Evolutionary conservation across 2,797 vertebrate genomes (phyloP), one percentile per base, ranked within the genome.

Genomic region (Centropyge bicolor): DNA sequence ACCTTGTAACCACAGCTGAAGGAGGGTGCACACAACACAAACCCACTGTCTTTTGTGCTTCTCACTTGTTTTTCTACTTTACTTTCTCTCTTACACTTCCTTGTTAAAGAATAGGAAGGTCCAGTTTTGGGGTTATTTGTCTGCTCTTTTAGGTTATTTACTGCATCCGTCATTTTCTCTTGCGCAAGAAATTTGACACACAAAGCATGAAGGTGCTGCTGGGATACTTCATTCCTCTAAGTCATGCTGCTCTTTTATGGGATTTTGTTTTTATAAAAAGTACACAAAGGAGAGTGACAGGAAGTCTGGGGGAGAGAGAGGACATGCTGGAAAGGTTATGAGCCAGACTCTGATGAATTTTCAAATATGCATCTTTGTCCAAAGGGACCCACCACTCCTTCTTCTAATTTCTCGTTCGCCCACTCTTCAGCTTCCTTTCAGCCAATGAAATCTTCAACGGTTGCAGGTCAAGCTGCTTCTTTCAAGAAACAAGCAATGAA

Each of bases 301-400:
- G 67, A 77, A 82, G 73, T 81, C 63, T 80, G 57, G 17, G 36
- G 67, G 71, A 61, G 72, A 69, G 22, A 61, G 70, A 54, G 46
- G 27, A 70, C 56, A 67, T 67, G 52, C 60, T 76, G 65, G 56
- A 82, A 73, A 73, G 48, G 67, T 82, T 78, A 79, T 62, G 40
- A 81, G 75, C 66, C 76, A 72, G 69, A 80, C 36, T 76, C 64
- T 16, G 70, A 43, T 62, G 43, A 64, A 77, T 80, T 88, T 74
- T 72, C 49, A 88, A 86, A 78, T 49, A 82, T 68, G 80, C 78
- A 46, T 78, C 70, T 83, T 60, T 60, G 51, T 83, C 80, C 77
- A 84, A 66, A 59, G 45, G 45, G 70, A 76, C 56, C 59, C 49
- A 41, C 52, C 78, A 24, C 78, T 83, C 74, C 81, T 74, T 51